phyloP scores from a whole-genome alignment of 2,113 vertebrate species.

The Vidua macroura region DNA sequence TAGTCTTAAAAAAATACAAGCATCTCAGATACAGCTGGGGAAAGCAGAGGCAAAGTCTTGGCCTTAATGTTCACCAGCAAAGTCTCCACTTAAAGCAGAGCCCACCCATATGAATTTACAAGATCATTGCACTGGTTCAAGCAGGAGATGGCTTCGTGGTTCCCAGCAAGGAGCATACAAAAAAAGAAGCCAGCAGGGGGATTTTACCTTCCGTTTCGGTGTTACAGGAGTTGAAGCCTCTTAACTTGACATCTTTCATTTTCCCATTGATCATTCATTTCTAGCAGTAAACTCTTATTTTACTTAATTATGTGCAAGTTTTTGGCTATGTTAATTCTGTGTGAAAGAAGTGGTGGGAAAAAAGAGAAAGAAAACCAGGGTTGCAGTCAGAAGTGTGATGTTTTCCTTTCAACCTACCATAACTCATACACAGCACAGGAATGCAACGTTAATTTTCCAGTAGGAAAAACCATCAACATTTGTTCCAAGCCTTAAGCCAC shows the following conservation, averaged over 20 bases:
- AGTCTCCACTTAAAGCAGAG: neutral
- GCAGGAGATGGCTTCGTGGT: neutral
- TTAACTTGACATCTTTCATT: neutral
- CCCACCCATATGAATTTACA: neutral
- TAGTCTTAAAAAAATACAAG: neutral
- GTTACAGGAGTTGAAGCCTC: neutral
- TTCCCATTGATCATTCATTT: neutral
- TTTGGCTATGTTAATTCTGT: neutral
- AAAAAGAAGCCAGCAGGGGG: neutral
- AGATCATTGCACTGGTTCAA: neutral
- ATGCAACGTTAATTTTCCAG: neutral
- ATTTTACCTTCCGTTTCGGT: slow-evolving; percentile 28
- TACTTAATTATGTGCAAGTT: neutral
- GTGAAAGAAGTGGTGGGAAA: neutral
- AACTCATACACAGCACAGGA: neutral
- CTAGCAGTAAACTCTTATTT: neutral
- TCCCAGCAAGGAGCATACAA: neutral
- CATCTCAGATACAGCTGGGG: neutral
- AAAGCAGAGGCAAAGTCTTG: neutral
- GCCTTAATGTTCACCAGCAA: neutral
- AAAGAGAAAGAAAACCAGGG: neutral
- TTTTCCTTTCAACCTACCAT: neutral
- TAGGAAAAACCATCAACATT: neutral
- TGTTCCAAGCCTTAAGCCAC: neutral
- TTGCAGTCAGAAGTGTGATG: neutral